Percentiles rank a stretch among this genome's conserved stretches.
phyloP scores from a whole-genome alignment of 2,113 vertebrate species.

The Labeo rohita region DNA sequence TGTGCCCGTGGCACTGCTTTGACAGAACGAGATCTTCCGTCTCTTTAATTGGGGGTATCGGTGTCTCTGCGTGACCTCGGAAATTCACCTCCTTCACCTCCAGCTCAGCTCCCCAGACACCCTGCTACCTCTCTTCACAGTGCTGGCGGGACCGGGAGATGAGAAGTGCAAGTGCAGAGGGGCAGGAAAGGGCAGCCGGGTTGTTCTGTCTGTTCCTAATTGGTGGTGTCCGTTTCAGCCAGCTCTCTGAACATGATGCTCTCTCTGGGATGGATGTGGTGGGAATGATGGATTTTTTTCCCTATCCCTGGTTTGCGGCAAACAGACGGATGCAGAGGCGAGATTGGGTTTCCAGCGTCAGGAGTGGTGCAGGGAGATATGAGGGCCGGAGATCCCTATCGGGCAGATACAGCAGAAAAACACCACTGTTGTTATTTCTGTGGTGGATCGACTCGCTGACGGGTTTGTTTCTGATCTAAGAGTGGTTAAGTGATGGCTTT shows the following conservation, averaged over 20 bases:
- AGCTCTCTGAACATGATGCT: slow-evolving; percentile 66
- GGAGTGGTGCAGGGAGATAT: slow-evolving; percentile 50
- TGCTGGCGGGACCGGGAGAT: not conserved
- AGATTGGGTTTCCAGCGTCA: slow-evolving; percentile 59
- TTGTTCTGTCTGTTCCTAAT: slow-evolving; percentile 57
- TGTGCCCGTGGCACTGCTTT: slow-evolving; percentile 46
- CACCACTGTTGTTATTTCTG: slow-evolving; percentile 62
- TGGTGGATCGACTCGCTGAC: slow-evolving; percentile 40
- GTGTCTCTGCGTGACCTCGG: slow-evolving; percentile 51
- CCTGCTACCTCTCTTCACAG: not conserved
- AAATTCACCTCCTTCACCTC: slow-evolving; percentile 55
- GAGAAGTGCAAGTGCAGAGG: slow-evolving; percentile 3
- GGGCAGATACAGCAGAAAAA: slow-evolving; percentile 63
- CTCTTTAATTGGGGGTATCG: slow-evolving; percentile 62
- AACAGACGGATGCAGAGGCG: slow-evolving; percentile 30
- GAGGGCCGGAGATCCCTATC: slow-evolving; percentile 67
- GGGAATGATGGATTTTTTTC: slow-evolving; percentile 42
- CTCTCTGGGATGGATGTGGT: slow-evolving; percentile 63
- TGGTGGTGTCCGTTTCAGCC: slow-evolving; percentile 71
- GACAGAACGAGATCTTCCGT: slow-evolving; percentile 52
- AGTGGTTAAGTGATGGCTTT: not conserved
- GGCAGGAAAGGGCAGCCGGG: slow-evolving; percentile 41
- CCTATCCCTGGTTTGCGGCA: slow-evolving; percentile 39
- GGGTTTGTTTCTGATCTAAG: slow-evolving; percentile 9
- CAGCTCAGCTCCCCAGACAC: slow-evolving; percentile 39